These are phyloP conservation scores for Gorsachius magnificus DNA, from an alignment of 2,797 vertebrate genomes.

Conservation along the genomic window DNA sequence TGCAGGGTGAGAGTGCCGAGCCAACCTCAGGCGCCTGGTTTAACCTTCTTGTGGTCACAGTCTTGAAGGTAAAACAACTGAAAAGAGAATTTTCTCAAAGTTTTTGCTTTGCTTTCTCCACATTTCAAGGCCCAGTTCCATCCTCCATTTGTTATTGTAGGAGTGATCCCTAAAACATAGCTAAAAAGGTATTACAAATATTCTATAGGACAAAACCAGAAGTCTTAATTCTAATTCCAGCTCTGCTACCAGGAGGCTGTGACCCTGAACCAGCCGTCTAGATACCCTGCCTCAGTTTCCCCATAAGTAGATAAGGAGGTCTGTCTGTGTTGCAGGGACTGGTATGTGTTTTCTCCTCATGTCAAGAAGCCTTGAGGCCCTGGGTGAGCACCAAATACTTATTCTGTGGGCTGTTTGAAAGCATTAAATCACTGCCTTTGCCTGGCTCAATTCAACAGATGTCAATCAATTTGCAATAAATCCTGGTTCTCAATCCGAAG, in stretches of 20 bases:
- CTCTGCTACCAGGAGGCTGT: not conserved
- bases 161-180: not conserved
- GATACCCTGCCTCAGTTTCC: not conserved
- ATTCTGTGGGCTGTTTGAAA: not conserved
- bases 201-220: not conserved
- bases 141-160: not conserved
- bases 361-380: not conserved
- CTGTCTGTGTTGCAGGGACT: not conserved
- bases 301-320: not conserved
- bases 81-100: not conserved
- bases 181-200: not conserved
- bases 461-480: not conserved
- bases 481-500: not conserved
- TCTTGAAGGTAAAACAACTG: not conserved
- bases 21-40: rapidly evolving
- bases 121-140: not conserved
- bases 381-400: not conserved
- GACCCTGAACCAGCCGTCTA: not conserved
- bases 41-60: not conserved
- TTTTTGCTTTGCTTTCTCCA: not conserved
- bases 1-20: not conserved
- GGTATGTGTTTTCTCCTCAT: not conserved
- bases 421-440: not conserved
- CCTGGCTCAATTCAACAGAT: not conserved
- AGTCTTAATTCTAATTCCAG: not conserved